Evolutionary conservation across 2,113 vertebrate species (phyloP), one percentile per base, ranked within the genome.

Genomic region (Spea bombifrons): DNA sequence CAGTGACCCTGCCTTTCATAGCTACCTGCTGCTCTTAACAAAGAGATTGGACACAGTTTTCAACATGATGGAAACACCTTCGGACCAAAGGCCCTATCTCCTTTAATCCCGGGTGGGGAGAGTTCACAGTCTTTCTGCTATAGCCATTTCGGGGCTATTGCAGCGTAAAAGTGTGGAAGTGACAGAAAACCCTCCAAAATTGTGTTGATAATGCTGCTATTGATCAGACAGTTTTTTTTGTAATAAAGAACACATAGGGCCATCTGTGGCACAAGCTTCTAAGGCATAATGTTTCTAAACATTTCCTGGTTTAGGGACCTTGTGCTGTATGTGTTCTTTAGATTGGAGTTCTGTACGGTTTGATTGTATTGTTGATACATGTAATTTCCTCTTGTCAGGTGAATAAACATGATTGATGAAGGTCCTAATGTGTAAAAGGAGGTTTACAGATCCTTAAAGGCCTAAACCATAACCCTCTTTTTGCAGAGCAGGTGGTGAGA

Each of bases 1-100:
- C 86, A 80, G 81, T 81, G 89, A 87, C 90, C 90, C 90, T 55
- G 74, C 91, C 91, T 92, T 89, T 92, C 89, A 88, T 84, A 90
- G 92, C 94, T 95, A 96, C 97, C 96, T 97, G 96, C 96, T 98
- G 97, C 92, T 96, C 87, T 74, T 73, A 76, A 92, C 95, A 98
- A 98, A 91, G 92, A 90, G 82, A 93, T 95, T 88, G 81, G 94
- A 95, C 94, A 94, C 95, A 94, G 93, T 91, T 88, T 91, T 95
- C 87, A 89, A 87, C 86, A 92, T 91, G 94, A 96, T 94, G 95
- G 90, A 97, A 63, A 88, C 86, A 85, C 85, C 86, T 88, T 89
- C 79, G 61, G 61, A 10, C 84, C 83, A 74, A 83, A 82, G 7
- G 9, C 66, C 79, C 83, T 83, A 83, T 85, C 73, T 80, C 69